Evolutionary conservation across 2,797 vertebrate genomes (phyloP).

Genomic region (Melanotaenia maccullochi): DNA sequence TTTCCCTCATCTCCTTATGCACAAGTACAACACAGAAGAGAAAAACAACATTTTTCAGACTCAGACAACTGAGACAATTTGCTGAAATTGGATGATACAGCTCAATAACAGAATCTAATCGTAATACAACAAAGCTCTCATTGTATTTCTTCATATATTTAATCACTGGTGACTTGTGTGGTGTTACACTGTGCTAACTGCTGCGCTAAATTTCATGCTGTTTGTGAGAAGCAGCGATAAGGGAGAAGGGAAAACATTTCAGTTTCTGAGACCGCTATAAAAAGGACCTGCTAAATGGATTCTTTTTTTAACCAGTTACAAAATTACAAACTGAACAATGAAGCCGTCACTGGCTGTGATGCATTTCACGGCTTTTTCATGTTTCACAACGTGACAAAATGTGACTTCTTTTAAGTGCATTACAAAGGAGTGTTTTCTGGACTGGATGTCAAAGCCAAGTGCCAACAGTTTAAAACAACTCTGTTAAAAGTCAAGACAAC

Average conservation of each 20-base stretch:
- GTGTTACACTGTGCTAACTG: conserved; percentile 41
- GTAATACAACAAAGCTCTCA: conserved; percentile 21
- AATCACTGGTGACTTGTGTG: conserved; percentile 38
- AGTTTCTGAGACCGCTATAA: conserved; percentile 36
- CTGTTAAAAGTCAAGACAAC: conserved; percentile 1
- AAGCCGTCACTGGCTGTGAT: conserved; percentile 38
- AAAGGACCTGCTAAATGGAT: conserved; percentile 37
- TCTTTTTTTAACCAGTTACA: conserved; percentile 27
- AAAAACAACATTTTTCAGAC: conserved; percentile 10
- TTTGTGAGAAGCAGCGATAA: conserved; percentile 44
- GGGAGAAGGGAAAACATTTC: conserved; percentile 16
- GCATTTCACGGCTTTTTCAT: conserved; percentile 12
- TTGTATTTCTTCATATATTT: conserved; percentile 36
- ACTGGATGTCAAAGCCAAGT: conserved; percentile 5
- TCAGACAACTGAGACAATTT: conserved; percentile 32
- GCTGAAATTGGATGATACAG: conserved; percentile 37
- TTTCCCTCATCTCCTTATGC: conserved; percentile 15
- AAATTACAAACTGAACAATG: conserved; percentile 56
- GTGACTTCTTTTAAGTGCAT: conserved; percentile 14
- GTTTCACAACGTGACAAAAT: conserved; percentile 26
- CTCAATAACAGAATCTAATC: conserved; percentile 39
- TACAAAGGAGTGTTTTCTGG: conserved; percentile 22
- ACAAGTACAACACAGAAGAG: conserved; percentile 9
- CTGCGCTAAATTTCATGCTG: conserved; percentile 42
- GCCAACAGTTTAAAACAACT: conserved; percentile 21